A percentile compares a stretch with the other conserved stretches of the same genome.
Evolutionary conservation across 2,113 vertebrate species (phyloP).

Genomic region (Malurus cyaneus): DNA sequence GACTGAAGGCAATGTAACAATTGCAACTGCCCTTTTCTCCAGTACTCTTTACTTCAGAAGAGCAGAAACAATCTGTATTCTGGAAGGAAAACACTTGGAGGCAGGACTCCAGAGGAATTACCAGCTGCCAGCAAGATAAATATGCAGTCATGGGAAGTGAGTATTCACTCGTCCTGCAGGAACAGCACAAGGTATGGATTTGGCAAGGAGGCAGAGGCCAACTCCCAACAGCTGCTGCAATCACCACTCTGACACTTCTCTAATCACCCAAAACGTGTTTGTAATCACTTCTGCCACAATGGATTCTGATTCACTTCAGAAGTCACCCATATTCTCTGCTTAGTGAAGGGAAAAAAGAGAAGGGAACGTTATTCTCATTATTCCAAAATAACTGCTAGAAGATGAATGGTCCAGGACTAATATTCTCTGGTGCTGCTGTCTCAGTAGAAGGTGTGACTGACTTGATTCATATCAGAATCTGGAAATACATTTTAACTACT

Average conservation of each 20-base stretch:
- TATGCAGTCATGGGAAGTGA: neutral
- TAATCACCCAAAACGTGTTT: neutral
- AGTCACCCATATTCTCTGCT: neutral
- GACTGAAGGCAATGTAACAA: neutral
- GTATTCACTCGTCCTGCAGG: neutral
- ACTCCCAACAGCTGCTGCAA: neutral
- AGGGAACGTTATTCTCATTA: neutral
- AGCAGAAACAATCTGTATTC: conserved; percentile 1
- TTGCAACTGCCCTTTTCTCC: conserved; percentile 16
- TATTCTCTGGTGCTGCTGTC: neutral
- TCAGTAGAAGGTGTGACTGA: neutral
- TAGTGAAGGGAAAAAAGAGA: neutral
- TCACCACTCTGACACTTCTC: neutral
- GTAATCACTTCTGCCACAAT: neutral
- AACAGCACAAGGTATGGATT: neutral
- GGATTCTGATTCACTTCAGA: neutral
- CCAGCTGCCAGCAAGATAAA: conserved; percentile 13
- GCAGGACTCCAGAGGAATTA: neutral
- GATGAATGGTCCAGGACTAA: neutral
- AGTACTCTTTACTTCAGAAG: conserved; percentile 3
- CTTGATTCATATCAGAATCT: neutral
- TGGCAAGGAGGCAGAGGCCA: neutral
- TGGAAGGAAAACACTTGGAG: neutral
- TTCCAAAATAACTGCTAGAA: neutral
- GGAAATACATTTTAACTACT: neutral